Evolutionary conservation across 2,113 vertebrate genomes (phyloP), one percentile per base, ranked within the genome.

Genomic region (Podilymbus podiceps): DNA sequence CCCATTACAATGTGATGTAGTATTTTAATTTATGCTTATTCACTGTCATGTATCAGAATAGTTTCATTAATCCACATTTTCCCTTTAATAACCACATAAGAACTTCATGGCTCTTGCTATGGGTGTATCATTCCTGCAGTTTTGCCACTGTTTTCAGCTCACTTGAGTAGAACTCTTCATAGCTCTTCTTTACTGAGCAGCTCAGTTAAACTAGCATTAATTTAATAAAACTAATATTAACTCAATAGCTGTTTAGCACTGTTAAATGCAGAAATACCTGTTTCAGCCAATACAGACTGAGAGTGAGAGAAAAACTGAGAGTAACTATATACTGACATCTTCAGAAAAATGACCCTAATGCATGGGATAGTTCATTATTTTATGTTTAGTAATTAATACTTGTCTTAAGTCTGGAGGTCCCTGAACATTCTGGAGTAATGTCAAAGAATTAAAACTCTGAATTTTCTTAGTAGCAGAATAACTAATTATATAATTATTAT

Each of bases 1-100:
- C 9, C 4, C 5, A 7, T 16, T 68, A 84, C 44, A 46, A 74
- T 7, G 9, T 2, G 30, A 15, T 5, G 15, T 6, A n/a, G 8
- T 49, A 6, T 80, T 88, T 91, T 47, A 52, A 53, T 76, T 72
- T 56, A 27, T 3, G 4, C 4, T 27, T 52, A 23, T 40, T 84
- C 12, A 1, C 27, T 62, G 53, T 11, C 1, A 0, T 11, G 18
- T 25, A 5, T 20, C 49, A 35, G 50, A 33, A 35, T 5, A 47
- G 23, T 73, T 77, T 60, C 8, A 25, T 56, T 42, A 80, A 59
- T 64, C 44, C 17, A 6, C 4, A 2, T 47, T 82, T 47, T 47
- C 31, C 35, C 18, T 80, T 73, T 42, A 76, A 38, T 12, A 31
- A 31, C 7, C 8, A 21, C 58, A n/a, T 14, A 56, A 25, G 6